Conservation (phyloP, 2,888 invertebrate genomes). For the Adela reaumurella region DNA sequence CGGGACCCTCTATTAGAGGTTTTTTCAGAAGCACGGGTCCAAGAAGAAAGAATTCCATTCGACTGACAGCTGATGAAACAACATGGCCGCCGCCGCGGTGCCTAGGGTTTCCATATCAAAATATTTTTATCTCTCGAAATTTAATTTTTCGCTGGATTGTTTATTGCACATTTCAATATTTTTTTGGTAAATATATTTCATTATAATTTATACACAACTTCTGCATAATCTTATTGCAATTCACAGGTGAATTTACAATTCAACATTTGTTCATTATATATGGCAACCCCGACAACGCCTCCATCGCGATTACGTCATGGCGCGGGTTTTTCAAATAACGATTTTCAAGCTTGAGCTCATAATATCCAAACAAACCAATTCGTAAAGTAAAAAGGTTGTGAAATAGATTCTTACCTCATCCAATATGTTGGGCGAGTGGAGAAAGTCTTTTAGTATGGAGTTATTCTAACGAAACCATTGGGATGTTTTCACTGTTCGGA, state of each 20-base stretch:
- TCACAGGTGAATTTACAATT: too few relatives aligned
- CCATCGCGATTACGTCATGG: not conserved
- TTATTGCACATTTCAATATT: too few relatives aligned
- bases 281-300: not conserved
- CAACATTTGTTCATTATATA: not conserved
- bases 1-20: not conserved
- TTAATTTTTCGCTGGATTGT: too few relatives aligned
- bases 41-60: not conserved
- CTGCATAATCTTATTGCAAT: too few relatives aligned
- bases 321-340: not conserved
- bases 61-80: not conserved
- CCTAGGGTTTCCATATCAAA: too few relatives aligned
- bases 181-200: too few relatives aligned
- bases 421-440: not conserved
- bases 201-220: too few relatives aligned
- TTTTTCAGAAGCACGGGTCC: not conserved
- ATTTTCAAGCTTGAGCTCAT: not conserved
- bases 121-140: too few relatives aligned
- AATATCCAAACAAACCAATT: not conserved
- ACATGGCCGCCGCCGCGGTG: not conserved
- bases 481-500: constrained; percentile 28
- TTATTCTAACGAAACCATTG: not conserved
- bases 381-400: not conserved
- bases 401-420: not conserved
- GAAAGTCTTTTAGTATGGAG: not conserved